These are phyloP conservation scores for Conops quadrifasciatus DNA, from an alignment of 2,888 invertebrate species.

Conservation along the genomic window DNA sequence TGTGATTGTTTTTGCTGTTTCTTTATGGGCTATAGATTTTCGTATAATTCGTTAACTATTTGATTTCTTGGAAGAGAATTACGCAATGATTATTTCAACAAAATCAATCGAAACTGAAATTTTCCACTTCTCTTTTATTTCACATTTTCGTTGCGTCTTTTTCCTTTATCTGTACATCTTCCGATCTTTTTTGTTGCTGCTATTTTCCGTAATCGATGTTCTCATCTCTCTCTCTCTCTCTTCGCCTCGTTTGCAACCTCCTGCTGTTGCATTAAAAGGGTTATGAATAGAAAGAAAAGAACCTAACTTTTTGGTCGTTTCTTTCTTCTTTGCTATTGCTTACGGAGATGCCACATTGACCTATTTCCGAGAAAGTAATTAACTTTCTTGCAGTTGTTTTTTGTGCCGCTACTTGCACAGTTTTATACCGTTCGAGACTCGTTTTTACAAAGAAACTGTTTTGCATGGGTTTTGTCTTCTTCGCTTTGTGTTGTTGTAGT, in stretches of 20 bases:
- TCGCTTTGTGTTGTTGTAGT: neutral
- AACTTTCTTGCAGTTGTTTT: conserved; percentile 12
- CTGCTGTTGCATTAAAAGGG: neutral
- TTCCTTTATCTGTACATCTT: neutral
- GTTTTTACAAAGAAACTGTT: neutral
- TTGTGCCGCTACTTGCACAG: neutral
- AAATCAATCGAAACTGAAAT: neutral
- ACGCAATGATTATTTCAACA: no score
- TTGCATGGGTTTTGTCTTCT: neutral
- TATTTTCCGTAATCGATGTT: neutral
- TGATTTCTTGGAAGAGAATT: no score
- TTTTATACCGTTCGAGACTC: neutral
- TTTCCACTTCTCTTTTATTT: neutral
- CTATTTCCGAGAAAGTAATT: conserved; percentile 18
- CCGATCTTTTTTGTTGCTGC: neutral
- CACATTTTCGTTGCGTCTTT: neutral
- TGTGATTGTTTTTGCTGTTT: no score
- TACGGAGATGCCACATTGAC: conserved; percentile 3
- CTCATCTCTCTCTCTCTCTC: neutral
- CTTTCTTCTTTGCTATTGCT: neutral
- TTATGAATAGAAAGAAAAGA: no score
- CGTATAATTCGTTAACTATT: no score
- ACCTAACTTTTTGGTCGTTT: no score
- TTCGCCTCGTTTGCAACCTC: neutral
- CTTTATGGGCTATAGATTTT: no score